Evolutionary conservation across 2,888 invertebrate genomes (phyloP), one percentile per base, ranked within the genome.

Genomic region (Sesia bembeciformis): DNA sequence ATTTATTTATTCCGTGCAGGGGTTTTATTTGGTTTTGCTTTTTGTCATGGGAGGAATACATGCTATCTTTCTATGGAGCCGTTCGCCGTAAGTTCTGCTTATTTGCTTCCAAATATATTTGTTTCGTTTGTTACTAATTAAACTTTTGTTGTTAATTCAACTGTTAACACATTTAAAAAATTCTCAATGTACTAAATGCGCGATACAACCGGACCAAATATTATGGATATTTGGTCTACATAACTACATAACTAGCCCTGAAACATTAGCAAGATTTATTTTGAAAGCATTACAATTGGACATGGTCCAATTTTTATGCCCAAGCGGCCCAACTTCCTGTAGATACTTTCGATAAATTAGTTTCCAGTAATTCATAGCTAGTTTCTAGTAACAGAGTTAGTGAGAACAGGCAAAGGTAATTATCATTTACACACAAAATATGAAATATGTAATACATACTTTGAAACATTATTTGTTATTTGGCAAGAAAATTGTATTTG

Each of bases 231-330:
- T 23, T 8, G 4, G 46, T 50, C 50, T 6, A 50, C 39, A 50
- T 38, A 38, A 39, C 39, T 50, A 6, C 66, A 73, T 68, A 70
- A 66, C 72, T 84, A 81, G 76, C 83, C 80, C 68, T 67, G 72
- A 67, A 62, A 62, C 68, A 56, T 53, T 1, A 50, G 46, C 23
- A 46, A 74, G 73, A 81, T 86, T 83, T 85, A 87, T 86, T 86
- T 88, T 84, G 76, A 83, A 80, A 77, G 70, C 79, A 79, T 79
- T 79, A 78, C 78, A 79, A 75, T 85, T 87, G 88, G 88, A 81
- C 62, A 59, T 40, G 59, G 64, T 86, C 88, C 88, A 88, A 88
- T 81, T 81, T 78, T 82, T 81, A 73, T 78, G 67, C 7, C 46
- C 46, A 46, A 46, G 46, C 8, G 46, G 23, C 23, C 23, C 23